Base-by-base conservation (phyloP, 1,140 invertebrate species). In the Bombus huntii region DNA sequence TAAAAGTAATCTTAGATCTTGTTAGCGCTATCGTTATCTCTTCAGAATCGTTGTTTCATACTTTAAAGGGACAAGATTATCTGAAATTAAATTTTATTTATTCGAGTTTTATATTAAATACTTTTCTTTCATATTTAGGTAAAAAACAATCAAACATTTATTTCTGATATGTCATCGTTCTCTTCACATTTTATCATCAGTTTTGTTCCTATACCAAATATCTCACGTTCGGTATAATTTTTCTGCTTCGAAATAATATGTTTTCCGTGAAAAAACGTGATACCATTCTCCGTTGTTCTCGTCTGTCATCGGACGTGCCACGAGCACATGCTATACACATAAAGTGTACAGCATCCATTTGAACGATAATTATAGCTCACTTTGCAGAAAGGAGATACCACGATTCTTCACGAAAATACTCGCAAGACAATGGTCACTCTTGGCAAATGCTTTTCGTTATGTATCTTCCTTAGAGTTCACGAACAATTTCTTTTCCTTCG, bases 291-390 rank as follows among this genome's bases (percentile, higher is more conserved):
- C 78, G 31, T 34, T 4, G 15, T 44, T 34, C 31, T 37, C 31
- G 37, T 57, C 31, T 81, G 74, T 88, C 74, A 89, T 79, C 77
- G 68, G 81, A 88, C 62, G 73, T 57, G 44, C 34, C 53, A 70
- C 75, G 44, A 76, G 75, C 84, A 83, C 83, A 70, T 68, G 73
- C 87, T 89, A 86, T 86, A 88, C 86, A 86, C 88, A 8, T 53
- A 22, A 22, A 89, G 76, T 86, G 83, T 84, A 65, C 83, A 88
- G 88, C 75, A 81, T 85, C 79, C 59, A 86, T 81, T 89, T 44
- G 44, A 57, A 76, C 31, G 81, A 47, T 89, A 89, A 89, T 89
- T 89, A 89, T 89, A 89, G 87, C 85, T 18, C 70, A 39, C 87
- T 89, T 89, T 89, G 86, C 84, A 89, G 87, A 87, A 89, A 71